Percentiles rank a stretch among this genome's conserved stretches.
Conservation (phyloP, 2,888 invertebrate species). For the Incurvaria masculella region DNA sequence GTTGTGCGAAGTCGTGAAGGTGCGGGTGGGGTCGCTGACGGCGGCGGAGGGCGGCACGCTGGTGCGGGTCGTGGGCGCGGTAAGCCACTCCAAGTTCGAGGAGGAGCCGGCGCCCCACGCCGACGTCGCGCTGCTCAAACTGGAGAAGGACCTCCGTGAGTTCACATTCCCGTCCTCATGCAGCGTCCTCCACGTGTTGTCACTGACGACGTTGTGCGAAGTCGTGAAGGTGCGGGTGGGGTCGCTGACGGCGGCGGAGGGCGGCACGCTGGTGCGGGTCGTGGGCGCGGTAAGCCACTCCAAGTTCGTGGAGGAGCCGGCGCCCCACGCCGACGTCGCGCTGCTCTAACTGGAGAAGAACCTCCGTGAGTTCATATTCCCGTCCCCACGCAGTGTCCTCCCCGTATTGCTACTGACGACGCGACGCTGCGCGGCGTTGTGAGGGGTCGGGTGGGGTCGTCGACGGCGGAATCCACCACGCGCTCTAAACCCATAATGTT, state of each 20-base stretch:
- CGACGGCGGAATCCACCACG: too few relatives aligned
- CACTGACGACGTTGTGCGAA: conserved; percentile 31
- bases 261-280: conserved; percentile 34
- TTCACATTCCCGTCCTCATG: too few relatives aligned
- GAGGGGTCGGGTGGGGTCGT: too few relatives aligned
- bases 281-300: conserved; percentile 42
- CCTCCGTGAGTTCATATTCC: conserved; percentile 33
- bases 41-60: conserved; percentile 38
- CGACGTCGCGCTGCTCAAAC: conserved; percentile 40
- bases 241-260: conserved; percentile 33
- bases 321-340: conserved; percentile 46
- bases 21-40: conserved; percentile 35
- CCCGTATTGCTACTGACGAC: too few relatives aligned
- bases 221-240: conserved; percentile 45
- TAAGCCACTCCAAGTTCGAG: conserved; percentile 46
- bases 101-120: conserved; percentile 49
- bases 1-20: conserved; percentile 35
- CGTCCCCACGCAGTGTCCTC: too few relatives aligned
- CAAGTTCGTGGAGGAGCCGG: conserved; percentile 48
- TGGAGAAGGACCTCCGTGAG: conserved; percentile 33
- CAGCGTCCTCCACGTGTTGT: conserved; percentile 44
- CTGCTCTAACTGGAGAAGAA: conserved; percentile 35
- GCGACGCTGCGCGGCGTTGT: too few relatives aligned
- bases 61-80: conserved; percentile 36
- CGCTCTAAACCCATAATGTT: too few relatives aligned